Percentiles rank a stretch among this genome's conserved stretches.
Evolutionary conservation across 2,888 invertebrate genomes (phyloP).

Genomic region (Argynnis bischoffii): DNA sequence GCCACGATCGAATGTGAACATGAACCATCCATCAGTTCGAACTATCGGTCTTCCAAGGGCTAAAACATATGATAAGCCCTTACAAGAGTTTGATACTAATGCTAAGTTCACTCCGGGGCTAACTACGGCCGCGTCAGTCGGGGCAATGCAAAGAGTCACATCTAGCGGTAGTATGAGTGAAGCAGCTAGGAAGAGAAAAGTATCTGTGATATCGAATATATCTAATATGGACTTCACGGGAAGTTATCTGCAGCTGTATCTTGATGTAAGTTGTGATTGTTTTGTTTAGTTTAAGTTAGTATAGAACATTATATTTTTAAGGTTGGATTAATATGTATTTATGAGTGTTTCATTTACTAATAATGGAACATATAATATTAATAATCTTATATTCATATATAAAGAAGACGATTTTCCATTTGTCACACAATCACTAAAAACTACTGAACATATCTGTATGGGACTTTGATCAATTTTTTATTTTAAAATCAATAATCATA

Average conservation of each 20-base stretch:
- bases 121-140: constrained; percentile 74
- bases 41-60: constrained; percentile 73
- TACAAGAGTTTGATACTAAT: constrained; percentile 69
- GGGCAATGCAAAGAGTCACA: constrained; percentile 74
- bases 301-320: too few species aligned
- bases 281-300: background rate
- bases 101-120: constrained; percentile 56
- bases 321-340: too few species aligned
- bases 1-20: constrained; percentile 67
- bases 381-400: too few species aligned
- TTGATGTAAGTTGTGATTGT: constrained; percentile 77
- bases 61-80: constrained; percentile 75
- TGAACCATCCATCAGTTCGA: constrained; percentile 74
- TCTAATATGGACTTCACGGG: constrained; percentile 89
- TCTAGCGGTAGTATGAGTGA: constrained; percentile 78
- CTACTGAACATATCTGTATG: too few species aligned
- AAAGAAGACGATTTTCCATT: too few species aligned
- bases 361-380: too few species aligned
- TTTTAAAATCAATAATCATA: too few species aligned
- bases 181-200: constrained; percentile 81
- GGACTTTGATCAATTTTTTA: too few species aligned
- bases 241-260: constrained; percentile 86
- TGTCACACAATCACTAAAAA: too few species aligned
- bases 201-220: constrained; percentile 87
- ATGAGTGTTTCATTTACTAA: too few species aligned